Conservation (phyloP, 2,113 vertebrate species). For the Hylia prasina region DNA sequence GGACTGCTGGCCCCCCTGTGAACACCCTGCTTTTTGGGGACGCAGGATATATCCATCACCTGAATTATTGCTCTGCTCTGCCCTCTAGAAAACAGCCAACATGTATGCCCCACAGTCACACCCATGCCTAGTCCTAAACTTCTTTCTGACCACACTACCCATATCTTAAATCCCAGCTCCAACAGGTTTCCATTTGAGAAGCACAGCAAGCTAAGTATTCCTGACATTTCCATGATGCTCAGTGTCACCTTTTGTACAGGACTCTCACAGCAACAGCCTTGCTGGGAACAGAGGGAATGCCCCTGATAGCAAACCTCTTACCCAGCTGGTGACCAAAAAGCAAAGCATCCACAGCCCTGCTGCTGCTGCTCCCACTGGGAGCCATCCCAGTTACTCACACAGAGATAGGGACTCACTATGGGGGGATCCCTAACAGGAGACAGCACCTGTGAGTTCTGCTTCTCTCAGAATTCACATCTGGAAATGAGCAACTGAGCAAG, state of each 20-base stretch:
- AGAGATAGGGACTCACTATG: accelerated
- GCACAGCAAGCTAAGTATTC: background rate
- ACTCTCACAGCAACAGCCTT: background rate
- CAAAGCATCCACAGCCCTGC: background rate
- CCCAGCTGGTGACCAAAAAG: background rate
- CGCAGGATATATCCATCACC: background rate
- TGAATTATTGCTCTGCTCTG: background rate
- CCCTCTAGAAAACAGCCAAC: background rate
- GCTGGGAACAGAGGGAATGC: background rate
- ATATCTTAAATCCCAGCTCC: background rate
- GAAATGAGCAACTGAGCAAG: constrained; percentile 4
- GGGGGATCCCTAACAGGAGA: background rate
- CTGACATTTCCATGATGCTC: background rate
- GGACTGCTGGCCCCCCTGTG: background rate
- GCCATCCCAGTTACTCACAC: background rate
- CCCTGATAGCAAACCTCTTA: background rate
- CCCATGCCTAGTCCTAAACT: background rate
- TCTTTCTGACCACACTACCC: background rate
- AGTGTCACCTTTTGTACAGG: background rate
- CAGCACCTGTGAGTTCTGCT: background rate
- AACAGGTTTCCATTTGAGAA: background rate
- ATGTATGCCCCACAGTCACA: background rate
- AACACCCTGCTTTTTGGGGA: background rate
- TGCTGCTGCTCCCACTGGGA: background rate
- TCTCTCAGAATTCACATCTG: constrained; percentile 20